phyloP scores from a whole-genome alignment of 2,888 invertebrate genomes.

The Heliconius ismenius region DNA sequence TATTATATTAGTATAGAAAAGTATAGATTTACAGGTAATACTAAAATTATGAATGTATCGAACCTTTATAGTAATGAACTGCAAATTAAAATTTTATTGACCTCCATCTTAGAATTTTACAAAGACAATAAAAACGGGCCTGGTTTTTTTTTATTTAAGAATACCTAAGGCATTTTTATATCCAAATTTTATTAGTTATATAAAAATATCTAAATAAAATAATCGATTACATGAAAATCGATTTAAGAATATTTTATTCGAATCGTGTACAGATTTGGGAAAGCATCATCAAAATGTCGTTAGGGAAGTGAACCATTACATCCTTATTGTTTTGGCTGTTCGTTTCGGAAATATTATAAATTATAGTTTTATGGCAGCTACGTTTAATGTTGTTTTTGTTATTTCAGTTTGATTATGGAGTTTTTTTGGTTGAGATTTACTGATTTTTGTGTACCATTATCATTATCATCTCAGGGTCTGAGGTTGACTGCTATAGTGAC shows the following conservation, averaged over 20 bases:
- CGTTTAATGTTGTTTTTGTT: conserved; percentile 1
- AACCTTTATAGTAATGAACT: not conserved
- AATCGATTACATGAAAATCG: not conserved
- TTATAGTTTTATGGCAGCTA: conserved; percentile 26
- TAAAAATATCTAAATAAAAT: not conserved
- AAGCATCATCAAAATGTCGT: conserved; percentile 41
- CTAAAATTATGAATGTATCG: not conserved
- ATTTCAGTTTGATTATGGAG: not conserved
- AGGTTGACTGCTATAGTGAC: not conserved
- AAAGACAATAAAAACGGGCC: not conserved
- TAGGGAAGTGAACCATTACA: conserved; percentile 39
- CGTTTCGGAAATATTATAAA: conserved; percentile 27
- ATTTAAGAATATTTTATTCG: conserved; percentile 18
- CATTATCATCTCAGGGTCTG: not conserved
- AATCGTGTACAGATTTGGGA: conserved; percentile 25
- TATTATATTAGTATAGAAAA: too few species aligned
- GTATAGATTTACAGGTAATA: not conserved
- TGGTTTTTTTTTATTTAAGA: not conserved
- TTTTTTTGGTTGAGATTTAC: not conserved
- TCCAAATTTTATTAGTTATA: not conserved
- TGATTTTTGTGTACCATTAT: not conserved
- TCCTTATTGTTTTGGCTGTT: conserved; percentile 32
- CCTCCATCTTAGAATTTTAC: too few species aligned
- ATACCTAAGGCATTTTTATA: not conserved
- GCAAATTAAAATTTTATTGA: conserved; percentile 11